Conservation (phyloP, 2,888 invertebrate species). For the Temnothorax unifasciatus region DNA sequence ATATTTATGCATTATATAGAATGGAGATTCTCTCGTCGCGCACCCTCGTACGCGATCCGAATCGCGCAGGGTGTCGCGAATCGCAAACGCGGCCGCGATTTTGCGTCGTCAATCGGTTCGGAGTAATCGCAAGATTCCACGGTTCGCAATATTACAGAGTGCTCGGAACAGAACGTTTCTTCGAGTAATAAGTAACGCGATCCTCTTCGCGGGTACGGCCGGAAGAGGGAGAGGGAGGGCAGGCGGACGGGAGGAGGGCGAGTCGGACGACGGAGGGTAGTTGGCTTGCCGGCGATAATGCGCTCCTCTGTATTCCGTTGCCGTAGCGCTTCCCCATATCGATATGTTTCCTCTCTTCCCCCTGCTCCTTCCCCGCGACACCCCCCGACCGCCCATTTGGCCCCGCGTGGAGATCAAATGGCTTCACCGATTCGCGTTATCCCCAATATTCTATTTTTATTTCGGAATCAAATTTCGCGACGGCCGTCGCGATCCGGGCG, state of each 20-base stretch:
- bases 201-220: constrained; percentile 69
- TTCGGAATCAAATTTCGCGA: constrained; percentile 85
- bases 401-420: constrained; percentile 84
- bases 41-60: constrained; percentile 23
- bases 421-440: constrained; percentile 86
- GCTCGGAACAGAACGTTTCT: constrained; percentile 74
- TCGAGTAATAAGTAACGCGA: constrained; percentile 78
- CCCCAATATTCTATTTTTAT: constrained; percentile 85
- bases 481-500: constrained; percentile 55
- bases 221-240: not conserved
- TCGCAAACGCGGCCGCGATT: constrained; percentile 57
- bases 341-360: constrained; percentile 80
- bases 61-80: constrained; percentile 39
- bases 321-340: constrained; percentile 85
- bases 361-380: constrained; percentile 57
- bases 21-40: constrained; percentile 12
- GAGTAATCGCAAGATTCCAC: constrained; percentile 67
- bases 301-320: constrained; percentile 85
- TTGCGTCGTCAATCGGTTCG: constrained; percentile 65
- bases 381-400: constrained; percentile 74
- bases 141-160: constrained; percentile 74
- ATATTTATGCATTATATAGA: constrained; percentile 30
- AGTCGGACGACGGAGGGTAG: constrained; percentile 70
- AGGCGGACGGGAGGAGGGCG: not conserved
- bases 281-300: constrained; percentile 84